phyloP scores from a whole-genome alignment of 2,888 invertebrate species.

The Parasteatoda lunata region DNA sequence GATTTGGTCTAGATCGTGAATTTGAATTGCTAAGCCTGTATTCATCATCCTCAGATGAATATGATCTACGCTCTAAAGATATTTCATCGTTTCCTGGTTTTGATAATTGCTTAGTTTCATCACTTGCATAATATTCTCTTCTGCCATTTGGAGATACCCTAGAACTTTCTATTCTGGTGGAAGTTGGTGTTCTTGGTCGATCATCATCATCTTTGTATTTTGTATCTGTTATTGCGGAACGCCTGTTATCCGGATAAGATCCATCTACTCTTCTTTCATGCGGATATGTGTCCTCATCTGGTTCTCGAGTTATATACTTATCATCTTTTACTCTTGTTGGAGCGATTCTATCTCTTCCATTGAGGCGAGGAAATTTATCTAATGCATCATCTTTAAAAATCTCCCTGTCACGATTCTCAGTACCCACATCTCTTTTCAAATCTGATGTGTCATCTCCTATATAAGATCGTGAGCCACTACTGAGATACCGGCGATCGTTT shows the following conservation, averaged over 20 bases:
- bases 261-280: background rate
- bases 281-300: background rate
- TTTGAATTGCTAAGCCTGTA: background rate
- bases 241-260: background rate
- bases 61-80: slow-evolving; percentile 26
- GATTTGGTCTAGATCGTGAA: background rate
- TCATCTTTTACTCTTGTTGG: slow-evolving; percentile 43
- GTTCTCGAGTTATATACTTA: background rate
- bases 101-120: background rate
- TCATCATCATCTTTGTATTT: slow-evolving; percentile 18
- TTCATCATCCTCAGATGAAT: slow-evolving; percentile 31
- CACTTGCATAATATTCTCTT: background rate
- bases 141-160: background rate
- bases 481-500: background rate
- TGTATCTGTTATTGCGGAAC: background rate
- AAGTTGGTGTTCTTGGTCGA: background rate
- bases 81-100: slow-evolving; percentile 13
- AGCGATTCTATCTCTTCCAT: slow-evolving; percentile 26
- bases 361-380: slow-evolving; percentile 4
- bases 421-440: background rate
- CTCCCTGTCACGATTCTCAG: slow-evolving; percentile 1
- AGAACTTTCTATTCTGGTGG: background rate
- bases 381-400: slow-evolving; percentile 8
- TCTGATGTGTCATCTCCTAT: background rate
- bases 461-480: background rate